Evolutionary conservation across 2,888 invertebrate species (phyloP), one percentile per base, ranked within the genome.

Genomic region (Agrochola circellaris): DNA sequence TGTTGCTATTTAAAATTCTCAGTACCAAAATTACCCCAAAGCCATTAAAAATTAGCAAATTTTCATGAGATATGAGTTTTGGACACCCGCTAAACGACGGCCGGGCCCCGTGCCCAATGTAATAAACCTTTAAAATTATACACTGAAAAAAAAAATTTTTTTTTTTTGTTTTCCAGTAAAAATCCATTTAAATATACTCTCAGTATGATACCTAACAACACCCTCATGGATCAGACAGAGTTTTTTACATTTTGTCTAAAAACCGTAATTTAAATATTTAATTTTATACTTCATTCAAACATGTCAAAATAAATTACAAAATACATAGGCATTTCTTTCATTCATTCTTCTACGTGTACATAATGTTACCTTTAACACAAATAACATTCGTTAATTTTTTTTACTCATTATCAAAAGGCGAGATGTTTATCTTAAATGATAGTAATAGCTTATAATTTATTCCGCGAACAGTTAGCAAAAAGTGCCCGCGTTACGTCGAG

Each of bases 361-460:
- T 30, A 51, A 56, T 5, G 56, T 56, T 65, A 9, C n/a, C 11
- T 66, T 17, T 17, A n/a, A n/a, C n/a, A 72, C 56, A 60, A 78
- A 73, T 66, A 82, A 62, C 70, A 74, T 74, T 78, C 71, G 69
- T 83, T 68, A 26, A 30, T 80, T 89, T 92, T 78, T 92, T 93
- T 92, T 84, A 85, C 77, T 74, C 87, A 88, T 91, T 92, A 93
- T 93, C 92, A 93, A 92, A 92, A 94, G 92, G 85, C 91, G 86
- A 92, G 95, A 95, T 95, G 84, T 79, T 91, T 93, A 95, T 96
- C 95, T 93, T 94, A 96, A 95, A 95, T 93, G 94, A 92, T 94
- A 92, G 94, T 96, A 95, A 95, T 95, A 91, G 93, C 89, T 92
- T 90, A 90, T 95, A 95, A 95, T 95, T 91, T 94, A 94, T 95